Evolutionary conservation across 1,140 invertebrate species (phyloP).

Genomic region (Bursaphelenchus mucronatus): DNA sequence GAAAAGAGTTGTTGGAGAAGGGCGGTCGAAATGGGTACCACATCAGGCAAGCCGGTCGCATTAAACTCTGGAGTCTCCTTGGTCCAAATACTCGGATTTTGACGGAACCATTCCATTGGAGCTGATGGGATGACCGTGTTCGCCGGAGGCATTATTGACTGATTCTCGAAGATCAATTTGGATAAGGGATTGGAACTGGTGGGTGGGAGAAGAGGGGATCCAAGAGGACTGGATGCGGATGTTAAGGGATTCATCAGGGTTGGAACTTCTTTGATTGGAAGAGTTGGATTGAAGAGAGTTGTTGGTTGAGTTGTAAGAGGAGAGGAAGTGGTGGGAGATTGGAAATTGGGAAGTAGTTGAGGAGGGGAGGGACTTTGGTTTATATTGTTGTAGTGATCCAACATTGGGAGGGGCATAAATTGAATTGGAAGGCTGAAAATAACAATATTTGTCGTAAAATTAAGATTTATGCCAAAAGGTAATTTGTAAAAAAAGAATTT

Average conservation of each 20-base stretch:
- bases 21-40: slow-evolving; percentile 8
- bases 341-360: not conserved
- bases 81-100: not conserved
- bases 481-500: slow-evolving; percentile 1
- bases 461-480: not conserved
- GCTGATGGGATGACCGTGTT: not conserved
- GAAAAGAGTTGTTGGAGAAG: slow-evolving; percentile 4
- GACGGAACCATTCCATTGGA: not conserved
- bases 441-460: not conserved
- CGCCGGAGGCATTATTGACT: not conserved
- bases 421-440: not conserved
- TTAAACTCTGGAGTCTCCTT: not conserved
- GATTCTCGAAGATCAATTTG: not conserved
- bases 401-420: not conserved
- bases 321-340: not conserved
- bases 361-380: slow-evolving; percentile 1
- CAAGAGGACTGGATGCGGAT: not conserved
- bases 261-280: too few relatives aligned
- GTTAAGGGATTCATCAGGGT: too few relatives aligned
- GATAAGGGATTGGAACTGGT: not conserved
- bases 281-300: not conserved
- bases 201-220: not conserved
- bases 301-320: not conserved
- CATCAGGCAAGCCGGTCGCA: not conserved
- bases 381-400: not conserved